These are phyloP conservation scores for Lepus europaeus DNA, from an alignment of 2,113 vertebrate genomes.

Conservation along the genomic window DNA sequence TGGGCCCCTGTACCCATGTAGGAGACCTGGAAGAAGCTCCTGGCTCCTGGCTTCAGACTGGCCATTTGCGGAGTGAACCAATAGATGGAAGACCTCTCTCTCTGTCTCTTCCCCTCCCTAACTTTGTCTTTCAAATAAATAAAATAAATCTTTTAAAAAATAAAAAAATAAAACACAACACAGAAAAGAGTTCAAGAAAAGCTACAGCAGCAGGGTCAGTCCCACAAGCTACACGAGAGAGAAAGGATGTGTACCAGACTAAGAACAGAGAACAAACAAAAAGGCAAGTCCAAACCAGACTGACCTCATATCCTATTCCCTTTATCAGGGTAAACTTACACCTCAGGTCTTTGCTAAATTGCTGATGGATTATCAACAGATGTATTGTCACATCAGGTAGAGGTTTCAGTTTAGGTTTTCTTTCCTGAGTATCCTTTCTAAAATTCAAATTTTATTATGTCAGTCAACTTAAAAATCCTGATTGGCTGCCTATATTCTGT, in stretches of 20 bases:
- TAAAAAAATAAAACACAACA: not conserved
- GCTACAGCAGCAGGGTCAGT: not conserved
- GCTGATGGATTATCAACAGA: not conserved
- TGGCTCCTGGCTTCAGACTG: too few species aligned
- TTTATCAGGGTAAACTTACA: conserved; percentile 47
- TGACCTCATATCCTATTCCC: not conserved
- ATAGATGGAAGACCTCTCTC: too few species aligned
- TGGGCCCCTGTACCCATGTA: too few species aligned
- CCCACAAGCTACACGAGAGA: not conserved
- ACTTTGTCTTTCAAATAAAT: too few species aligned
- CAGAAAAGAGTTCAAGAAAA: conserved; percentile 41
- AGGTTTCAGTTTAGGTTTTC: conserved; percentile 50
- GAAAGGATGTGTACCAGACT: not conserved
- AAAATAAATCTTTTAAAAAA: not conserved
- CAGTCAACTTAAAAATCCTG: conserved; percentile 53
- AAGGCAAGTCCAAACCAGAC: conserved; percentile 2
- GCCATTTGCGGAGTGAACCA: too few species aligned
- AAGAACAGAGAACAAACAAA: not conserved
- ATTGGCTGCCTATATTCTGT: not conserved
- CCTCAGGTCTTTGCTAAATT: not conserved
- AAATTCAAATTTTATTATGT: conserved; percentile 59
- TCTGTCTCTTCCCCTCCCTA: too few species aligned
- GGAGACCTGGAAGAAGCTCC: too few species aligned
- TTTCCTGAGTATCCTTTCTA: conserved; percentile 59
- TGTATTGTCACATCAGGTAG: not conserved